These are phyloP conservation scores for Mus musculus DNA, from an alignment of 2,113 vertebrate genomes.

Conservation along the genomic window GRCm39 chr12:35679501-35680000, in stretches of 20 bases:
- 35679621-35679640: background rate
- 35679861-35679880: background rate
- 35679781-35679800: background rate
- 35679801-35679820: background rate
- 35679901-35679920: background rate
- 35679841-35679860: background rate
- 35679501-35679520: background rate
- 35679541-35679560: background rate
- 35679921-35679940: background rate
- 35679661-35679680: background rate
- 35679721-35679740: background rate
- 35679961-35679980: background rate
- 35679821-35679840: background rate
- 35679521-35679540: background rate
- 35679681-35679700: too few species aligned
- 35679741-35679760: background rate
- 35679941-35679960: background rate
- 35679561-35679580: background rate
- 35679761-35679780: background rate
- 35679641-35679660: background rate
- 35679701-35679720: background rate
- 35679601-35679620: background rate
- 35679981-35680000: background rate
- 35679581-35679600: background rate
- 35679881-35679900: background rate